A percentile compares a stretch with the other conserved stretches of the same genome.
These are phyloP conservation scores for Champsocephalus esox DNA, from an alignment of 2,797 vertebrate genomes.

Conservation along the genomic window DNA sequence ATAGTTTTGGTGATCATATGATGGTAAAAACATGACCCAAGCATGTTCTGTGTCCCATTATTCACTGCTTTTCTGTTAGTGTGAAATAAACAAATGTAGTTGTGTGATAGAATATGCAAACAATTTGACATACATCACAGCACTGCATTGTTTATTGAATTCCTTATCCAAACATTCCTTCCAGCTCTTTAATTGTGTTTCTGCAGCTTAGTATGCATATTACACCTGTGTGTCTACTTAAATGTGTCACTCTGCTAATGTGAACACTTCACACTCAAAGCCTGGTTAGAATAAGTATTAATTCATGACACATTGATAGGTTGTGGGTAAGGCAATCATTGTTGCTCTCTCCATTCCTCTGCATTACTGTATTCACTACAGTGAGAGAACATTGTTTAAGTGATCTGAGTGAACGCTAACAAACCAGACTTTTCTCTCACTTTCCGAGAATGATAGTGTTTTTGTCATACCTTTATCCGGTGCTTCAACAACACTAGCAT, in stretches of 20 bases:
- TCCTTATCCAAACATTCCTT: no score
- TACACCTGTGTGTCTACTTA: not conserved
- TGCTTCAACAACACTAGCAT: constrained; percentile 29
- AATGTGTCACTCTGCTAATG: not conserved
- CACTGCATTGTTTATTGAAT: not conserved
- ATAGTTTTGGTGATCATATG: not conserved
- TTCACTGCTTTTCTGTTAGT: not conserved
- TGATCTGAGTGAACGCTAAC: no score
- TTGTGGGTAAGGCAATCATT: not conserved
- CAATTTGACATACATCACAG: not conserved
- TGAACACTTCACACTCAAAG: constrained; percentile 1
- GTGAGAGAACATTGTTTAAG: no score
- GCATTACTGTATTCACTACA: not conserved
- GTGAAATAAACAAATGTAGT: not conserved
- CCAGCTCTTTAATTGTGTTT: no score
- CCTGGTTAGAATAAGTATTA: constrained; percentile 3
- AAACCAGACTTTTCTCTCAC: not conserved
- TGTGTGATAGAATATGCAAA: not conserved
- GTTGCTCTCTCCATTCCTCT: not conserved
- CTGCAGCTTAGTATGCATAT: not conserved
- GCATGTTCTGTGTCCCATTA: not conserved
- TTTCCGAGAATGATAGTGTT: not conserved
- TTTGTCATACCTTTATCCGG: constrained; percentile 9
- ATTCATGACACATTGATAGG: constrained; percentile 14
- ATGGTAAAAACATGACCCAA: not conserved